phyloP scores from a whole-genome alignment of 1,140 invertebrate species.

The Bombus consobrinus region DNA sequence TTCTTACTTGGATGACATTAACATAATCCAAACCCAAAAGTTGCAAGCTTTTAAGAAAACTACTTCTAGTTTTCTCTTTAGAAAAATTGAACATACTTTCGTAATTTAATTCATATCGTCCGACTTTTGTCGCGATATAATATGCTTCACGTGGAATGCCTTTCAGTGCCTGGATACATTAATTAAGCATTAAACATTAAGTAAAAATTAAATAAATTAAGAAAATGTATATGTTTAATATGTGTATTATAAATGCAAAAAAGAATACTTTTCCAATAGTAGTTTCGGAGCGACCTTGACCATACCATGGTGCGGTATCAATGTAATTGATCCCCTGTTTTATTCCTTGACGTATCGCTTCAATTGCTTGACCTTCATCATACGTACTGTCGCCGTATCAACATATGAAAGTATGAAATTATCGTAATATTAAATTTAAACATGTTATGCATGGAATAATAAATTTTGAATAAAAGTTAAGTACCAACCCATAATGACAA shows the following conservation, averaged over 20 bases:
- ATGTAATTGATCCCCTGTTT: slow-evolving; percentile 94
- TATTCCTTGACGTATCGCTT: slow-evolving; percentile 88
- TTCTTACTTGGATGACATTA: slow-evolving; percentile 92
- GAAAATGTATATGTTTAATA: slow-evolving; percentile 22
- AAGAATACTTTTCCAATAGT: slow-evolving; percentile 89
- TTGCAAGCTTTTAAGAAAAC: slow-evolving; percentile 91
- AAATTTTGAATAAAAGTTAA: slow-evolving; percentile 7
- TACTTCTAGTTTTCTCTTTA: slow-evolving; percentile 87
- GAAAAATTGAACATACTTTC: slow-evolving; percentile 95
- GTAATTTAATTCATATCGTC: slow-evolving; percentile 89
- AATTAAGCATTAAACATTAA: neutral
- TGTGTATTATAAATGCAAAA: neutral
- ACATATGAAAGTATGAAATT: neutral
- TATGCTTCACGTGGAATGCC: slow-evolving; percentile 91
- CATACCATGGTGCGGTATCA: slow-evolving; percentile 96
- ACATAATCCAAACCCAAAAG: slow-evolving; percentile 91
- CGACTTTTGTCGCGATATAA: slow-evolving; percentile 97
- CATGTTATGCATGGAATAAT: neutral
- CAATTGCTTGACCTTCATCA: slow-evolving; percentile 86
- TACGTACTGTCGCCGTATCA: slow-evolving; percentile 79
- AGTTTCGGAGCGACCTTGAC: slow-evolving; percentile 91
- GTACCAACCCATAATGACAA: slow-evolving; percentile 78
- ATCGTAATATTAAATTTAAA: neutral
- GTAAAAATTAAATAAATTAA: slow-evolving; percentile 10
- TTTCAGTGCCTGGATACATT: slow-evolving; percentile 86